Evolutionary conservation across 2,797 vertebrate genomes (phyloP).

Genomic region (Microctenopoma steveboyesi): DNA sequence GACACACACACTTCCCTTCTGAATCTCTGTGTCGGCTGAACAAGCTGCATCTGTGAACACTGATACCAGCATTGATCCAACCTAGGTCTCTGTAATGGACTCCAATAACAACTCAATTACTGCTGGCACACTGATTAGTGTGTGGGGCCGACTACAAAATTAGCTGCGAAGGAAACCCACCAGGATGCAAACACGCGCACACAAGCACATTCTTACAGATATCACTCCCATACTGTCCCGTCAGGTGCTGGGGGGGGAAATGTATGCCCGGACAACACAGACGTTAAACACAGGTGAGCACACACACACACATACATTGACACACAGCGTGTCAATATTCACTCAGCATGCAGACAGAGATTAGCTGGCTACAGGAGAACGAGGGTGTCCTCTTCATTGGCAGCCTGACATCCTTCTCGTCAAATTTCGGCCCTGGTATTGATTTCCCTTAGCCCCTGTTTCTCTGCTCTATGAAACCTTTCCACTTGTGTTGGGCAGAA

Average conservation of each 20-base stretch:
- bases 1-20: constrained; percentile 23
- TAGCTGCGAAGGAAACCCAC: constrained; percentile 77
- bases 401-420: constrained; percentile 87
- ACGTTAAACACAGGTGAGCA: constrained; percentile 40
- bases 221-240: constrained; percentile 40
- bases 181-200: constrained; percentile 41
- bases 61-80: constrained; percentile 90
- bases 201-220: constrained; percentile 40
- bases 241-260: constrained; percentile 36
- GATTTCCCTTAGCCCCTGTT: constrained; percentile 79
- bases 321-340: constrained; percentile 88
- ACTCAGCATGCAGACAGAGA: constrained; percentile 85
- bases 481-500: constrained; percentile 78
- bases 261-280: constrained; percentile 51
- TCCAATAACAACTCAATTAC: constrained; percentile 96
- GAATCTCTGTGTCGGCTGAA: constrained; percentile 52
- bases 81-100: constrained; percentile 89
- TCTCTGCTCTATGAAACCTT: constrained; percentile 15
- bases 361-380: constrained; percentile 90
- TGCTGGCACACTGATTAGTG: constrained; percentile 77
- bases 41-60: constrained; percentile 85
- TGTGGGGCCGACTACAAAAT: constrained; percentile 68
- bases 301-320: constrained; percentile 16
- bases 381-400: constrained; percentile 86
- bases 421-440: constrained; percentile 90